These are phyloP conservation scores for Epistrophella euchroma DNA, from an alignment of 2,888 invertebrate species.

Conservation along the genomic window DNA sequence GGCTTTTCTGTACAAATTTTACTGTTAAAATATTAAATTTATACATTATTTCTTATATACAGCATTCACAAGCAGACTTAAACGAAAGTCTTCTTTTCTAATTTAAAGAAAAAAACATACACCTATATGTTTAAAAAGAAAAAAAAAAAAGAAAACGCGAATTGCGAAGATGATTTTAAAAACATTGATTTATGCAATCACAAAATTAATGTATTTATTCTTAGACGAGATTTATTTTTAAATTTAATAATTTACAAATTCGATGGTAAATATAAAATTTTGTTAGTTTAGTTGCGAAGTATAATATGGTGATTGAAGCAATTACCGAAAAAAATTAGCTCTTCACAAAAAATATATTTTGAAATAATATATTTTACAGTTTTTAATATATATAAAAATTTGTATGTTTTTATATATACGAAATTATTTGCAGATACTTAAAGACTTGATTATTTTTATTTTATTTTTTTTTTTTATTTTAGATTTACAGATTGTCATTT, in stretches of 20 bases:
- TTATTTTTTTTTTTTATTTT: conserved; percentile 67
- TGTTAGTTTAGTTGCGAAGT: conserved; percentile 9
- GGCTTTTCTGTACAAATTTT: conserved; percentile 49
- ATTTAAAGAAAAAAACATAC: conserved; percentile 20
- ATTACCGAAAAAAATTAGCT: conserved; percentile 36
- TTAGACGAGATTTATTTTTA: not conserved
- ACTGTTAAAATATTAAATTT: conserved; percentile 33
- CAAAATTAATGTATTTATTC: conserved; percentile 11
- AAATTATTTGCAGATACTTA: conserved; percentile 50
- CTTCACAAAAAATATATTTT: conserved; percentile 30
- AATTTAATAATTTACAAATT: conserved; percentile 16
- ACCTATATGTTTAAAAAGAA: conserved; percentile 22
- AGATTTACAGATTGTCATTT: conserved; percentile 49
- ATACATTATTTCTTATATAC: conserved; percentile 59
- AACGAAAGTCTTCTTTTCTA: conserved; percentile 56
- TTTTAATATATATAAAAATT: not conserved
- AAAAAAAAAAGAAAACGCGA: conserved; percentile 35
- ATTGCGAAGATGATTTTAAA: conserved; percentile 56
- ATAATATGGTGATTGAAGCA: conserved; percentile 15
- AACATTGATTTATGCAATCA: conserved; percentile 42
- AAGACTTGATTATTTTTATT: conserved; percentile 14
- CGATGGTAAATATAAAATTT: not conserved
- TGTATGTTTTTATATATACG: conserved; percentile 52
- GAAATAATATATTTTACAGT: conserved; percentile 30
- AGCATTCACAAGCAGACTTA: conserved; percentile 70